These are phyloP conservation scores for Agapostemon virescens DNA, from an alignment of 2,888 invertebrate genomes.

Conservation along the genomic window DNA sequence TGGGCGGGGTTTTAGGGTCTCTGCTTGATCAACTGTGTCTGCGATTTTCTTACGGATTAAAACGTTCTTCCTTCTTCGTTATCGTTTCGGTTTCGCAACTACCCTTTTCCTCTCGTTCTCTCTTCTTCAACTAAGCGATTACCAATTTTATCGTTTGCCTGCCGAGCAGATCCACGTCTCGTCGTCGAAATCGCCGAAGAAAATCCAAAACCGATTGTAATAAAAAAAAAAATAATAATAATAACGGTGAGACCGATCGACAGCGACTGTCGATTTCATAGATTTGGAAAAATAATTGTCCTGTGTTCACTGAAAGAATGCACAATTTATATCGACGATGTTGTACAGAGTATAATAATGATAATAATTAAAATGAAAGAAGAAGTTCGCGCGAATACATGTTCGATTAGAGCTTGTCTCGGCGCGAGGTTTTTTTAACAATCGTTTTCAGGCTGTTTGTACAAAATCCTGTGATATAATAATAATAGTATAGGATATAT, in stretches of 20 bases:
- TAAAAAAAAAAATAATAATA: too few species aligned
- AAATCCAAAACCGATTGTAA: slow-evolving; percentile 13
- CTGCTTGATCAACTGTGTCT: slow-evolving; percentile 26
- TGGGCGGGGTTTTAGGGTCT: slow-evolving; percentile 23
- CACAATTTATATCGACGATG: not conserved
- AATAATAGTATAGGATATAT: not conserved
- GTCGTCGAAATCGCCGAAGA: slow-evolving; percentile 32
- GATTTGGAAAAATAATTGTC: not conserved
- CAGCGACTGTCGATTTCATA: not conserved
- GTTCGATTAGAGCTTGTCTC: not conserved
- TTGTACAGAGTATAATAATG: not conserved
- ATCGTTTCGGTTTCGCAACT: not conserved
- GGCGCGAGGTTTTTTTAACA: not conserved
- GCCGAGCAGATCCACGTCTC: slow-evolving; percentile 39
- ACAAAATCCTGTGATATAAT: not conserved
- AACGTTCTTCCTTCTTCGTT: not conserved
- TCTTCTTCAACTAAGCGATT: slow-evolving; percentile 18
- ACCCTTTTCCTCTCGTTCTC: not conserved
- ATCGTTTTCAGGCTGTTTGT: not conserved
- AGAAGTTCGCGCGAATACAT: not conserved
- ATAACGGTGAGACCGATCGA: not conserved
- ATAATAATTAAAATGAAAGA: not conserved
- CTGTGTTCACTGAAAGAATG: not conserved
- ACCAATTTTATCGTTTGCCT: not conserved
- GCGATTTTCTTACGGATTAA: slow-evolving; percentile 32